Evolutionary conservation across 2,888 invertebrate genomes (phyloP).

Genomic region (Drosophila mimetica): DNA sequence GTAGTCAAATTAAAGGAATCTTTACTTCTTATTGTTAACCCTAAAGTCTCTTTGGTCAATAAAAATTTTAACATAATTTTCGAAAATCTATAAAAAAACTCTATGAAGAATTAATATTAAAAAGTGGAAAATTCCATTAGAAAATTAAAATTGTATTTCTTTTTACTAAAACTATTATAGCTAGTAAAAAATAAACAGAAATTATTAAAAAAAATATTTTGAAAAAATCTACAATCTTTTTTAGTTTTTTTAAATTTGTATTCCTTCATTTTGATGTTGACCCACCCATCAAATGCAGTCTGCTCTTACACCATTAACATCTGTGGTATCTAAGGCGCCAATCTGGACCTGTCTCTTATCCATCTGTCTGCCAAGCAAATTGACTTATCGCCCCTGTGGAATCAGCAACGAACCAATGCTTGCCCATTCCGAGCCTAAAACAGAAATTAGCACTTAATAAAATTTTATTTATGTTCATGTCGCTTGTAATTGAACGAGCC

Average conservation of each 20-base stretch:
- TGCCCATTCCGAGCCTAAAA: constrained; percentile 55
- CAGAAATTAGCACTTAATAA: constrained; percentile 80
- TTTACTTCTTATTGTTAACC: background rate
- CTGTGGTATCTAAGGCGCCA: constrained; percentile 47
- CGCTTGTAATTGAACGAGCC: constrained; percentile 65
- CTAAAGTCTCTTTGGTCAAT: no score
- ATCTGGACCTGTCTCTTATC: constrained; percentile 27
- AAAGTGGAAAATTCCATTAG: no score
- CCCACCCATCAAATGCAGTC: background rate
- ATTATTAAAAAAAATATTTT: no score
- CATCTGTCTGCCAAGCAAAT: constrained; percentile 42
- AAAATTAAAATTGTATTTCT: no score
- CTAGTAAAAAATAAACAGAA: no score
- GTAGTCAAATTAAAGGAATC: constrained; percentile 16
- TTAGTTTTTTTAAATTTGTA: no score
- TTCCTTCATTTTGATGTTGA: background rate
- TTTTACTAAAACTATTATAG: no score
- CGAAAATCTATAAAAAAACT: no score
- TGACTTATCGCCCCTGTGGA: constrained; percentile 52
- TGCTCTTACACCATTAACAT: background rate
- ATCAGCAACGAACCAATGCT: constrained; percentile 45
- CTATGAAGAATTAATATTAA: no score
- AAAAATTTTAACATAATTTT: no score
- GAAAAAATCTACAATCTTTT: no score
- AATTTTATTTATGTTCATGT: constrained; percentile 69